Conservation (phyloP, 2,888 invertebrate species). For the Iselma pallidipennis region DNA sequence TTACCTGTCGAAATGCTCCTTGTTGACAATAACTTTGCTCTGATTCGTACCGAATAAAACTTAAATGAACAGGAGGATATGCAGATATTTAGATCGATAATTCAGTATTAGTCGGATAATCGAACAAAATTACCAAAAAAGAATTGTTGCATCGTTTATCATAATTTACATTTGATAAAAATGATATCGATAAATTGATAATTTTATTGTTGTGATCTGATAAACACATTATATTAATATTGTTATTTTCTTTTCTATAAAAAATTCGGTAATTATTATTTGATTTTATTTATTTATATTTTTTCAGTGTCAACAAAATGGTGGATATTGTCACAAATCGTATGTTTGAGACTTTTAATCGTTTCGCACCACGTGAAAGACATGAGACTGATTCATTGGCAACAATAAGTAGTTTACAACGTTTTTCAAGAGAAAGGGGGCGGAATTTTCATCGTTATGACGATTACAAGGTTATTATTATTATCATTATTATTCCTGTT, state of each 20-base stretch:
- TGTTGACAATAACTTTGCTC: too few relatives aligned
- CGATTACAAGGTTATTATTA: not conserved
- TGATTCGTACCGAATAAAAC: too few relatives aligned
- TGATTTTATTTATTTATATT: too few relatives aligned
- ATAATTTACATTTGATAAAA: too few relatives aligned
- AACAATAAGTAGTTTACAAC: constrained; percentile 47
- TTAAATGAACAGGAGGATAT: too few relatives aligned
- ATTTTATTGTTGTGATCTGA: too few relatives aligned
- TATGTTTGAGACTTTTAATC: constrained; percentile 60
- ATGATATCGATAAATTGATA: too few relatives aligned
- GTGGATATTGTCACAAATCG: constrained; percentile 61
- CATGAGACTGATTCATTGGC: constrained; percentile 47
- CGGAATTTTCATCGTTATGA: not conserved
- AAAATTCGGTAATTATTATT: constrained; percentile 13
- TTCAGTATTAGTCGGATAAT: too few relatives aligned
- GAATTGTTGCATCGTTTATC: too few relatives aligned
- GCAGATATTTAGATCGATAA: too few relatives aligned
- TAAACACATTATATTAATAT: not conserved
- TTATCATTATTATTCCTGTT: not conserved
- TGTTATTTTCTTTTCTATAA: not conserved
- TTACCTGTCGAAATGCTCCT: too few relatives aligned
- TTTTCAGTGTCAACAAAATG: constrained; percentile 62
- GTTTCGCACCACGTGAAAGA: constrained; percentile 53
- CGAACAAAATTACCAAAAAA: too few relatives aligned
- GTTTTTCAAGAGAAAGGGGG: constrained; percentile 44